Percentiles rank a stretch among this genome's conserved stretches.
Conservation (phyloP, 2,888 invertebrate genomes). For the Serripes groenlandicus region DNA sequence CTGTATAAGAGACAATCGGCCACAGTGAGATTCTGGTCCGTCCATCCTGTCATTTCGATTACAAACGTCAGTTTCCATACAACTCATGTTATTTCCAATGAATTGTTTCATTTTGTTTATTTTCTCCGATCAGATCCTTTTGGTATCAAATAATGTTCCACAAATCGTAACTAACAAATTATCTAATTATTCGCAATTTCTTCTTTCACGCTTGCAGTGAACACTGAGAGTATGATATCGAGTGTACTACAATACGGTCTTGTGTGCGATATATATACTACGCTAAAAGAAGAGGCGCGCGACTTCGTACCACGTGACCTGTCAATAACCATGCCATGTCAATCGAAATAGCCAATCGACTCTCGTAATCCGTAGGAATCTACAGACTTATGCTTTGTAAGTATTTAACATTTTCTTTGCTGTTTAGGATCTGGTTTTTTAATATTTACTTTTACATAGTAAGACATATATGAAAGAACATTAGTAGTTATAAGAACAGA, state of each 20-base stretch:
- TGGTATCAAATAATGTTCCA: too few species aligned
- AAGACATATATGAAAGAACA: too few species aligned
- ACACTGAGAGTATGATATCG: background rate
- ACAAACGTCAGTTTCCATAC: constrained; percentile 33
- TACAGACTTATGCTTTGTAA: too few species aligned
- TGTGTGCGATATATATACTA: constrained; percentile 15
- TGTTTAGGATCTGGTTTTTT: background rate
- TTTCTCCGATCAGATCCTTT: background rate
- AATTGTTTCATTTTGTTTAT: constrained; percentile 49
- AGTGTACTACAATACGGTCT: background rate
- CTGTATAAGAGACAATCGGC: constrained; percentile 70
- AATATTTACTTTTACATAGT: background rate
- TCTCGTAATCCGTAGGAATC: constrained; percentile 15
- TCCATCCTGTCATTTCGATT: constrained; percentile 38
- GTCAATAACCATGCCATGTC: constrained; percentile 23
- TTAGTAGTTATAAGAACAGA: too few species aligned
- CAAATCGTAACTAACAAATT: too few species aligned
- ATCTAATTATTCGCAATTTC: background rate
- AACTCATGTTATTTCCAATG: constrained; percentile 23
- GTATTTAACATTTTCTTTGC: background rate
- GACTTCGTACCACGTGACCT: constrained; percentile 44
- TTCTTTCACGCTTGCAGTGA: background rate
- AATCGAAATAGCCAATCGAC: constrained; percentile 1
- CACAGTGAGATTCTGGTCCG: constrained; percentile 69
- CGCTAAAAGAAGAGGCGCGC: constrained; percentile 19